Base-by-base conservation (phyloP, 2,888 invertebrate genomes). In the Xestobium rufovillosum region DNA sequence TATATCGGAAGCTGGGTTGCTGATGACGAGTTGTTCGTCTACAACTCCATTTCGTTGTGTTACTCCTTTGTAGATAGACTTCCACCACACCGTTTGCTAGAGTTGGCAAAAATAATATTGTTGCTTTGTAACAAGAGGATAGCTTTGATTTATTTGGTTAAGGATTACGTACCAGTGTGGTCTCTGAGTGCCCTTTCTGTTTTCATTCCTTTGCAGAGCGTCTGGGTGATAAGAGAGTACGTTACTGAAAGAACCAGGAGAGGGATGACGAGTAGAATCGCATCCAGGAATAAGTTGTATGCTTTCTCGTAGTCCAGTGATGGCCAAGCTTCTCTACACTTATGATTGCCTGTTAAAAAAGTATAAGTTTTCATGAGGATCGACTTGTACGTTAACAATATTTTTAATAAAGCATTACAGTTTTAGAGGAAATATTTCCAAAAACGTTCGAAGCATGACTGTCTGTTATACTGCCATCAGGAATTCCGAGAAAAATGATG, bases 201-300 rank as follows among this genome's bases (percentile, higher is more conserved):
- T 34, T 53, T 52, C 44, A 65, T 60, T 23, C 63, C 63, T 36
- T 64, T 66, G 62, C 70, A 71, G 2, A 73, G 59, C 14, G 71
- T 72, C 43, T 63, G 53, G 3, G 69, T 66, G 39, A 77, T 77
- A 25, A 76, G 62, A 10, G 72, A 71, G 50, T 81, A 81, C n/a
- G 78, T 76, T 12, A 72, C 66, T 12, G 70, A 71, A 62, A 84
- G 72, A 28, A 80, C 70, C 26, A 78, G 52, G 26, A 83, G 60
- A 0, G 83, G 83, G 40, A 82, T 59, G 1, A 83, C 69, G 11
- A 84, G 67, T 15, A 84, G 66, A 17, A 78, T 66, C 1, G 75
- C 64, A 50, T 78, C 78, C 49, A 83, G 61, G 43, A 76, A 69
- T 26, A 80, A 61, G 49, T 75, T 78, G 61, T 77, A 81, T 3